Evolutionary conservation across 2,888 invertebrate species (phyloP).

Genomic region (Dynastes hyllus): DNA sequence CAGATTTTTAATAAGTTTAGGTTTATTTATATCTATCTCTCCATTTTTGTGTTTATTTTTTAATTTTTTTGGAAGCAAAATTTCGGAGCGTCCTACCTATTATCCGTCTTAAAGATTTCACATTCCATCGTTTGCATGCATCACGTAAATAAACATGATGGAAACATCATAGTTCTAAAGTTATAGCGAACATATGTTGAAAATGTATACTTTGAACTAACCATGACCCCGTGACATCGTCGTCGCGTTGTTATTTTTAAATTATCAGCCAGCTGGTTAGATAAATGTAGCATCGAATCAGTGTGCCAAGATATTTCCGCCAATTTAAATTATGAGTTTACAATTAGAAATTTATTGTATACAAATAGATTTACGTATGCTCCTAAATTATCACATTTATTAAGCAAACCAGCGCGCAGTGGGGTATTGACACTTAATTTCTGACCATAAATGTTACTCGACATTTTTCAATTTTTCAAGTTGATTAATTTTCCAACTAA

Average conservation of each 20-base stretch:
- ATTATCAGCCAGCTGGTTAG: constrained; percentile 41
- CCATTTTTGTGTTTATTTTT: too few species aligned
- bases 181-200: constrained; percentile 21
- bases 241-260: constrained; percentile 36
- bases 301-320: constrained; percentile 15
- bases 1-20: not conserved
- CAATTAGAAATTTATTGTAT: not conserved
- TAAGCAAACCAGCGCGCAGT: too few species aligned
- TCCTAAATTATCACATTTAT: too few species aligned
- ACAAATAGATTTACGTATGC: too few species aligned
- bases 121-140: too few species aligned
- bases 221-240: constrained; percentile 39
- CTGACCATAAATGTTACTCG: too few species aligned
- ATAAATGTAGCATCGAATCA: constrained; percentile 35
- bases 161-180: constrained; percentile 3
- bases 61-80: too few species aligned
- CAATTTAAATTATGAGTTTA: not conserved
- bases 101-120: too few species aligned
- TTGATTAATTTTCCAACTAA: too few species aligned
- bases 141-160: not conserved
- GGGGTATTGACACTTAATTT: too few species aligned
- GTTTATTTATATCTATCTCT: not conserved
- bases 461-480: too few species aligned
- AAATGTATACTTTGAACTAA: constrained; percentile 42
- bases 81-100: too few species aligned